Evolutionary conservation across 2,113 vertebrate genomes (phyloP).

Genomic region (Rhinogobius similis): DNA sequence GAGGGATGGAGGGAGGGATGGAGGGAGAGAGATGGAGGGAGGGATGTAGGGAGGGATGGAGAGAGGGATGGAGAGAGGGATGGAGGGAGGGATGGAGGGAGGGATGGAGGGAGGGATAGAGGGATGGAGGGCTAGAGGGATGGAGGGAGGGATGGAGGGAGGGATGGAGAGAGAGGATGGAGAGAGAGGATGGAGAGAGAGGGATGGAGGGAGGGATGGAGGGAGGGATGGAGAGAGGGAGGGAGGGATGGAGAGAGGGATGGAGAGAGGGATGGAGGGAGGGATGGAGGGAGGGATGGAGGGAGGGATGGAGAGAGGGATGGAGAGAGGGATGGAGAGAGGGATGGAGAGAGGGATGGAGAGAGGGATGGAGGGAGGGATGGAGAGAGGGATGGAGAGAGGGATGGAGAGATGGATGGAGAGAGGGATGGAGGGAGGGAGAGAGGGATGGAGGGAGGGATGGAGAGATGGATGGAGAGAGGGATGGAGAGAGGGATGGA

Average conservation of each 20-base stretch:
- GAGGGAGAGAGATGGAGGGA: slow-evolving; percentile 16
- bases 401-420: slow-evolving; percentile 2
- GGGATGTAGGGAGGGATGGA: slow-evolving; percentile 19
- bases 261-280: slow-evolving; percentile 9
- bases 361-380: slow-evolving; percentile 44
- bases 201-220: slow-evolving; percentile 16
- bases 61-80: slow-evolving; percentile 23
- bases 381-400: no score
- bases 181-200: no score
- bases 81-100: slow-evolving; percentile 20
- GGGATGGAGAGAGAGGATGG: slow-evolving; percentile 43
- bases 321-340: slow-evolving; percentile 9
- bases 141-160: slow-evolving; percentile 20
- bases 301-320: slow-evolving; percentile 43
- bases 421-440: slow-evolving; percentile 21
- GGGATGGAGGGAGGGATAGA: slow-evolving; percentile 45
- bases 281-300: slow-evolving; percentile 20
- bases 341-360: slow-evolving; percentile 18
- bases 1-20: slow-evolving; percentile 14
- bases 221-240: slow-evolving; percentile 36
- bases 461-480: slow-evolving; percentile 10
- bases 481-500: slow-evolving; percentile 18
- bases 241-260: no score
- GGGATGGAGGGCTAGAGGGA: not conserved
- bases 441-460: slow-evolving; percentile 36